Conservation (phyloP, 2,113 vertebrate species). For the Grammomys dolichurus region DNA sequence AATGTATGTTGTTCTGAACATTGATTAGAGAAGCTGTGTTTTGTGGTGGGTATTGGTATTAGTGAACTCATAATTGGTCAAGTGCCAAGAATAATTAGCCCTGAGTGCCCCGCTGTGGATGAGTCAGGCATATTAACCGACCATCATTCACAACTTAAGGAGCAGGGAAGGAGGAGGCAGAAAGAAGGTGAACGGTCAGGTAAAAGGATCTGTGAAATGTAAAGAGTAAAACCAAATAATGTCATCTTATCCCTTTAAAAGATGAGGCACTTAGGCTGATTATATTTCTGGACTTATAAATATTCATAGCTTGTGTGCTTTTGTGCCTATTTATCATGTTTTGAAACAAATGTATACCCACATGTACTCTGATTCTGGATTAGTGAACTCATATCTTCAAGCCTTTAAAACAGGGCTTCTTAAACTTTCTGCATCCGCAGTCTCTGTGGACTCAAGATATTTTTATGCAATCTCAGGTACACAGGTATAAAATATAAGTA, state of each 20-base stretch:
- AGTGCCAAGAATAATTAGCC: not conserved
- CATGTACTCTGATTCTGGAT: not conserved
- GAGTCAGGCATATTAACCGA: not conserved
- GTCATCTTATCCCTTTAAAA: slow-evolving; percentile 60
- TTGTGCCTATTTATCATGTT: not conserved
- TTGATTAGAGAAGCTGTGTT: not conserved
- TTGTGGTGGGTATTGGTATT: not conserved
- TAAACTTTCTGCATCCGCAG: not conserved
- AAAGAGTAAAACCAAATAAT: not conserved
- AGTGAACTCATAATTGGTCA: not conserved
- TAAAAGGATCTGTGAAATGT: not conserved
- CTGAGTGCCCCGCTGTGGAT: too few relatives aligned
- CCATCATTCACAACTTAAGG: too few relatives aligned
- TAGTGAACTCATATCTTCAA: not conserved
- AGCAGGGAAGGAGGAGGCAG: not conserved
- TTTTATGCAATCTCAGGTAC: not conserved
- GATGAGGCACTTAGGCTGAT: slow-evolving; percentile 56
- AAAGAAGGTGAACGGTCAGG: not conserved
- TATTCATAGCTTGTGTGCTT: not conserved
- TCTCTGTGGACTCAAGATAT: not conserved
- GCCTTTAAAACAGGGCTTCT: not conserved
- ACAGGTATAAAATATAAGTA: not conserved
- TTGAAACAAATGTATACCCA: not conserved
- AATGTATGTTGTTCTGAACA: not conserved
- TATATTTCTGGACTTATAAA: not conserved